These are phyloP conservation scores for Tiliqua scincoides DNA, from an alignment of 2,113 vertebrate species.

Conservation along the genomic window DNA sequence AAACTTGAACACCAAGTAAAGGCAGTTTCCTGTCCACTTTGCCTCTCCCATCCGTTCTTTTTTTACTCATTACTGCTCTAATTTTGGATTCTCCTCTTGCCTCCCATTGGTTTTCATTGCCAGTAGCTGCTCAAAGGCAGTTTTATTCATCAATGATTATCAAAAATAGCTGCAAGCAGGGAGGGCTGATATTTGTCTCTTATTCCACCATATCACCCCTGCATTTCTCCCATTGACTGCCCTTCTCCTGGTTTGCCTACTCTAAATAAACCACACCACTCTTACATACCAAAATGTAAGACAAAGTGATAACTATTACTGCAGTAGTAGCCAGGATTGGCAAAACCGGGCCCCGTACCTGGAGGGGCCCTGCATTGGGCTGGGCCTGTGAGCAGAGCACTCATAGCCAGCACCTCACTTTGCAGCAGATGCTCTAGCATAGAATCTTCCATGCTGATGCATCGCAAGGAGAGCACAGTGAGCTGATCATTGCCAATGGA, in stretches of 20 bases:
- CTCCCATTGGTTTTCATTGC: not conserved
- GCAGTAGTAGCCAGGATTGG: not conserved
- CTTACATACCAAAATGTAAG: not conserved
- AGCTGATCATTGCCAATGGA: too few relatives aligned
- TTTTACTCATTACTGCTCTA: not conserved
- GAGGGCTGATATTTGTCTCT: not conserved
- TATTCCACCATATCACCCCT: not conserved
- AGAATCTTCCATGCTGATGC: too few relatives aligned
- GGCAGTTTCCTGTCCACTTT: not conserved
- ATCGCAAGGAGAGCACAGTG: too few relatives aligned
- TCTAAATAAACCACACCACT: not conserved
- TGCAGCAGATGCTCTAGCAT: too few relatives aligned
- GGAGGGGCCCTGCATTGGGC: too few relatives aligned
- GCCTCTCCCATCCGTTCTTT: not conserved
- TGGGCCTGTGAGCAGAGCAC: too few relatives aligned
- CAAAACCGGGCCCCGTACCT: too few relatives aligned
- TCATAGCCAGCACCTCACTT: too few relatives aligned
- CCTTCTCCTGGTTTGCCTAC: not conserved
- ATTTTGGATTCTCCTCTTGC: not conserved
- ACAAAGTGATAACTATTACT: not conserved
- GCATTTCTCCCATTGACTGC: not conserved
- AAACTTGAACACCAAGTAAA: not conserved
- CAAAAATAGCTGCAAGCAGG: not conserved
- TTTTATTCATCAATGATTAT: not conserved
- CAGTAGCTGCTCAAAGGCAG: not conserved